These are phyloP conservation scores for Dromiciops gliroides DNA, from an alignment of 2,113 vertebrate species.

Conservation along the genomic window DNA sequence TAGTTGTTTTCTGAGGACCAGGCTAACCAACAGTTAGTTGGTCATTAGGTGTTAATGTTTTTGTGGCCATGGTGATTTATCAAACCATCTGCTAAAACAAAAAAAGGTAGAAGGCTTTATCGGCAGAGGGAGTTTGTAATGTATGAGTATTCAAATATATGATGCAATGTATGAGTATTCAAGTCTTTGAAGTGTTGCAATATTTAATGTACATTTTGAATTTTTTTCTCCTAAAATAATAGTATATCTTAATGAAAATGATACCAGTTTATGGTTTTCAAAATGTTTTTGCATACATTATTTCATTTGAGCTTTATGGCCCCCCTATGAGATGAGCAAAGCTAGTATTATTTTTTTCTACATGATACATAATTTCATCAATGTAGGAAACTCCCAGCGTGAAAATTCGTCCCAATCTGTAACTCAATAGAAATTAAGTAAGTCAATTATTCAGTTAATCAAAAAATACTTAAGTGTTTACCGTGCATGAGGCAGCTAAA, in stretches of 20 bases:
- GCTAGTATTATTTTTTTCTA: neutral
- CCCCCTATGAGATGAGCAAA: neutral
- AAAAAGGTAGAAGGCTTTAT: neutral
- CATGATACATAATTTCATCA: neutral
- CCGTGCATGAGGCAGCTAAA: no score
- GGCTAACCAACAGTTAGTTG: neutral
- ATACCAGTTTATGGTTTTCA: neutral
- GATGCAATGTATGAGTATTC: no score
- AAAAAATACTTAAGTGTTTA: neutral
- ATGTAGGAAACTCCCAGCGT: neutral
- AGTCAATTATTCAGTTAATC: neutral
- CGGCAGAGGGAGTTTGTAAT: neutral
- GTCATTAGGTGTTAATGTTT: neutral
- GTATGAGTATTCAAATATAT: no score
- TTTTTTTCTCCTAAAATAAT: neutral
- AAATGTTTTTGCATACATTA: neutral
- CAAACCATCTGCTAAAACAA: neutral
- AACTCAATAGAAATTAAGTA: neutral
- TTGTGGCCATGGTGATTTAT: neutral
- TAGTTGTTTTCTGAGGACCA: neutral
- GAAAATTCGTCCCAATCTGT: neutral
- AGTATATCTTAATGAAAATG: neutral
- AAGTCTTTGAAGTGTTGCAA: neutral
- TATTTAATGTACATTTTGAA: neutral
- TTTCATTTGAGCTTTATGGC: neutral